These are phyloP conservation scores for Silurus asotus DNA, from an alignment of 2,113 vertebrate species.

Conservation along the genomic window DNA sequence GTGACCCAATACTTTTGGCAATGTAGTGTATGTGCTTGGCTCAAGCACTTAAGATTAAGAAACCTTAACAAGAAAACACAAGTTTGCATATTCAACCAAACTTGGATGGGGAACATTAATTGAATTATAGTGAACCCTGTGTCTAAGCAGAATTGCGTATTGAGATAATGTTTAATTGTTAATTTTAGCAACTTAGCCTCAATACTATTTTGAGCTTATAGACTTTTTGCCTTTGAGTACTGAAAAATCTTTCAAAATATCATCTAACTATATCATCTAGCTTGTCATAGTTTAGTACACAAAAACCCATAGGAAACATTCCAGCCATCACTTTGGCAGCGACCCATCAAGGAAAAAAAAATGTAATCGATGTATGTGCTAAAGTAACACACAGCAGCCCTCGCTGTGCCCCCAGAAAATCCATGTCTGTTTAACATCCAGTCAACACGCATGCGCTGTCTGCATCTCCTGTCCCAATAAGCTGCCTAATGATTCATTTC, in stretches of 20 bases:
- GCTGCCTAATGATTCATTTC: constrained; percentile 13
- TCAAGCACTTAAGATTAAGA: not conserved
- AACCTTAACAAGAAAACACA: not conserved
- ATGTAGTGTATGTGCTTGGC: not conserved
- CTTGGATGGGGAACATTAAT: not conserved
- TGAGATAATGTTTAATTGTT: not conserved
- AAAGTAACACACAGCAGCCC: not conserved
- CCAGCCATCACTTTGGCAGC: not conserved
- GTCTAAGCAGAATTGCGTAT: not conserved
- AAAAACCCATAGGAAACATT: constrained; percentile 2
- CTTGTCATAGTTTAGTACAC: not conserved
- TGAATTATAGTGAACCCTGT: not conserved
- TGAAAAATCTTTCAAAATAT: not conserved
- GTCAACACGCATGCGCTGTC: not conserved
- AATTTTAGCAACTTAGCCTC: not conserved
- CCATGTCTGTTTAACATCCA: constrained; percentile 4
- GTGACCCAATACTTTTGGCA: too few species aligned
- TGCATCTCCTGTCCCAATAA: constrained; percentile 1
- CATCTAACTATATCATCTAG: too few species aligned
- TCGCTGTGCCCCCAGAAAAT: not conserved
- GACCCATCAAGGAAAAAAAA: not conserved
- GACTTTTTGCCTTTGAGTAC: not conserved
- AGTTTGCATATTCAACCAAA: not conserved
- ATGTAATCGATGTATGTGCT: not conserved
- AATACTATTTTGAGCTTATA: not conserved